Conservation (phyloP, 1,140 invertebrate genomes). For the Tachypleus tridentatus region DNA sequence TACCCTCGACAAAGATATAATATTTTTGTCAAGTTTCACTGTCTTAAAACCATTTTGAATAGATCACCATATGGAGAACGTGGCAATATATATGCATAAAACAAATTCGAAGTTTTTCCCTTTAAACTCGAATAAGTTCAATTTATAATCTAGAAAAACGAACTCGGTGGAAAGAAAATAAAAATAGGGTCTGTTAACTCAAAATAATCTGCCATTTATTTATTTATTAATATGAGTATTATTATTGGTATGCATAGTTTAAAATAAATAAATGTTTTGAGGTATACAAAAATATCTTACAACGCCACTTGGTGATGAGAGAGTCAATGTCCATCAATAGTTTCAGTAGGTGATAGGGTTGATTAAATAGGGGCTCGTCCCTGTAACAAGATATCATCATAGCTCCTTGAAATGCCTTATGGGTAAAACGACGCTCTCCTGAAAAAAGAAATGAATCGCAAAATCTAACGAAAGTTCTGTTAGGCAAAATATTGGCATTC, state of each 20-base stretch:
- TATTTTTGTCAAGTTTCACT: no score
- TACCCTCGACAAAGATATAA: no score
- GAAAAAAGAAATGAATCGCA: neutral
- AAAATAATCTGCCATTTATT: neutral
- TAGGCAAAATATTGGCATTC: no score
- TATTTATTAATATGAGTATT: neutral
- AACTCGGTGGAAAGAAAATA: no score
- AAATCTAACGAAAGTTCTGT: no score
- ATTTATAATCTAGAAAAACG: neutral
- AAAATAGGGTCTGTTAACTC: no score
- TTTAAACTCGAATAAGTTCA: neutral
- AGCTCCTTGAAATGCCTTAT: conserved; percentile 84
- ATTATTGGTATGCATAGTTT: no score
- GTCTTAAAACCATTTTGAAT: no score
- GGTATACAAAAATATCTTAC: conserved; percentile 46
- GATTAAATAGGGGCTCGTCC: conserved; percentile 90
- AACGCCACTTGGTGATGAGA: conserved; percentile 97
- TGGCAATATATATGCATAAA: neutral
- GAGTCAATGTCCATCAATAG: conserved; percentile 96
- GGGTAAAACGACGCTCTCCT: conserved; percentile 77
- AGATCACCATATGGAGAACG: no score
- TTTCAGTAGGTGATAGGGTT: conserved; percentile 87
- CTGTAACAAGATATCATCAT: conserved; percentile 95
- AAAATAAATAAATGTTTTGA: no score
- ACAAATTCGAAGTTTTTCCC: neutral